A percentile compares a stretch with the other conserved stretches of the same genome.
Evolutionary conservation across 2,797 vertebrate species (phyloP).

Genomic region (Galagoides demidoff): DNA sequence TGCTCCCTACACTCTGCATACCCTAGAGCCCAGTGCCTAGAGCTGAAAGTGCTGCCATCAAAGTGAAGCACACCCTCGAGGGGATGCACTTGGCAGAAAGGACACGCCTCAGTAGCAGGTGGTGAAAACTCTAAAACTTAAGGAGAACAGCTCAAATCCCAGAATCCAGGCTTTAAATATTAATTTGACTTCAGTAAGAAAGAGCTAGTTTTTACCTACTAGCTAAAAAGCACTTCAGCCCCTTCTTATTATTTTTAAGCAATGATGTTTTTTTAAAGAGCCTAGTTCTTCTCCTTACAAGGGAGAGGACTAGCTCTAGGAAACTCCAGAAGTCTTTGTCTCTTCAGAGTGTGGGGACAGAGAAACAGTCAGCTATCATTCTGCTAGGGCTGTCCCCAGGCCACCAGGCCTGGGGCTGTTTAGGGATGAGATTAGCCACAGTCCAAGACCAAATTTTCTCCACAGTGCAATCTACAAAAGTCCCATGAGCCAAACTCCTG

Average conservation of each 20-base stretch:
- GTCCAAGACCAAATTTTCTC: slow-evolving; percentile 26
- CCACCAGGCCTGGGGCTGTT: background rate
- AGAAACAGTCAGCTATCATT: background rate
- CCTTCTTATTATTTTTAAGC: slow-evolving; percentile 56
- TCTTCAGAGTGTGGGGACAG: background rate
- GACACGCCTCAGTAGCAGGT: background rate
- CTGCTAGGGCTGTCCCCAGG: background rate
- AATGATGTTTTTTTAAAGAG: slow-evolving; percentile 54
- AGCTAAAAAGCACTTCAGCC: slow-evolving; percentile 45
- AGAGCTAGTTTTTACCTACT: slow-evolving; percentile 58
- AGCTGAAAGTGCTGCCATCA: background rate
- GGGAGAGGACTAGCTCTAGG: background rate
- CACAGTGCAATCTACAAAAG: background rate
- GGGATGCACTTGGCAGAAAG: background rate
- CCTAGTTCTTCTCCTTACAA: background rate
- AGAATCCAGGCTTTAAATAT: slow-evolving; percentile 66
- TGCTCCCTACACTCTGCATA: background rate
- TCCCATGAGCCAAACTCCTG: background rate
- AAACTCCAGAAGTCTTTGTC: background rate
- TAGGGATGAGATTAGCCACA: background rate
- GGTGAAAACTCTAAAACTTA: background rate
- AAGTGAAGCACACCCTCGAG: background rate
- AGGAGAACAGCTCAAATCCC: slow-evolving; percentile 9
- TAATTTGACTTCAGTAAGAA: slow-evolving; percentile 44
- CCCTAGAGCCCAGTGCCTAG: background rate